These are phyloP conservation scores for Poeciliopsis gracilis DNA, from an alignment of 2,797 vertebrate genomes.

Conservation along the genomic window DNA sequence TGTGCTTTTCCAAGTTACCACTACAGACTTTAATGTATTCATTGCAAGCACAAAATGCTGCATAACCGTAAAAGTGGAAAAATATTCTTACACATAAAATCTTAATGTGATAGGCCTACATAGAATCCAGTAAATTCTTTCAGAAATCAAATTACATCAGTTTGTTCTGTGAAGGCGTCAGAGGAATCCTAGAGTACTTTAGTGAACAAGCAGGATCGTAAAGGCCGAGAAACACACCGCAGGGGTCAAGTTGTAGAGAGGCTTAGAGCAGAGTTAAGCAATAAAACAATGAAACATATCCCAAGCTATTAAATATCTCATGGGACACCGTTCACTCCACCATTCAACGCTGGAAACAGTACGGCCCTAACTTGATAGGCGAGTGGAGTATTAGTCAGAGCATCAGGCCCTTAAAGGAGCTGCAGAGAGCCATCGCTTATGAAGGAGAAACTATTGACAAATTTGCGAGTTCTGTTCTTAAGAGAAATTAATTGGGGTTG, in stretches of 20 bases:
- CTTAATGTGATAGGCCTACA: neutral
- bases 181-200: neutral
- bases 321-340: neutral
- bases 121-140: neutral
- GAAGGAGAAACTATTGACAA: neutral
- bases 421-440: neutral
- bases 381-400: neutral
- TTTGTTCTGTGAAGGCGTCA: neutral
- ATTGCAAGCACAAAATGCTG: neutral
- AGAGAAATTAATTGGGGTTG: neutral
- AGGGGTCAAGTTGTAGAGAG: neutral
- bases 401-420: neutral
- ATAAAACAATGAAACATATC: neutral
- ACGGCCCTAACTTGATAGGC: neutral
- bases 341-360: neutral
- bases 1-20: neutral
- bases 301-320: neutral
- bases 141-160: neutral
- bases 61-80: neutral
- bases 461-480: neutral
- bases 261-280: neutral
- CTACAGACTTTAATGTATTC: neutral
- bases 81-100: neutral
- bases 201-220: neutral
- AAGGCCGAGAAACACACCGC: neutral